Evolutionary conservation across 2,113 vertebrate species (phyloP).

Genomic region (Myotis davidii): DNA sequence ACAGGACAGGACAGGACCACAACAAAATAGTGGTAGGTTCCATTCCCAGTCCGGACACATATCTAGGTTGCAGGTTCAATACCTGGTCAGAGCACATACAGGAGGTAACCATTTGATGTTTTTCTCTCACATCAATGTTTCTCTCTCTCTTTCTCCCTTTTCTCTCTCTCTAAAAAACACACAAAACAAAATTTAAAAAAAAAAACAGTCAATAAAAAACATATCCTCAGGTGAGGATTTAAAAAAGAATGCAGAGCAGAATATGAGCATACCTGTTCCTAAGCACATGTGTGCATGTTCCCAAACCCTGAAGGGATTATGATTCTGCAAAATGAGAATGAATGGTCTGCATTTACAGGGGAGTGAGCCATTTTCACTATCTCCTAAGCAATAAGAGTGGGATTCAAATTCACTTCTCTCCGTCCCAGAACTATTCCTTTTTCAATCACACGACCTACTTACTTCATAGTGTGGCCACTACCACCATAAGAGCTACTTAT

Average conservation of each 20-base stretch:
- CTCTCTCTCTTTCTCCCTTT: too few species aligned
- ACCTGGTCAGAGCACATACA: too few species aligned
- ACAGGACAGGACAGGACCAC: too few species aligned
- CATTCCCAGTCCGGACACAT: too few species aligned
- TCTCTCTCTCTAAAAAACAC: too few species aligned
- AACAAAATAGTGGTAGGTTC: too few species aligned
- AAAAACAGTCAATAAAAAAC: too few species aligned
- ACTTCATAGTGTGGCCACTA: neutral
- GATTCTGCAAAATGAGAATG: neutral
- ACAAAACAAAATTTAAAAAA: too few species aligned
- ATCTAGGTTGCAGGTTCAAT: too few species aligned
- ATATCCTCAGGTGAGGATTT: too few species aligned
- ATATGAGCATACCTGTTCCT: neutral
- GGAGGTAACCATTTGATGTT: too few species aligned
- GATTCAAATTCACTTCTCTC: neutral
- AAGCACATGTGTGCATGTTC: rapidly evolving
- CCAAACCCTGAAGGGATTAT: neutral
- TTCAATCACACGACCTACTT: neutral
- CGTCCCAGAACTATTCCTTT: neutral
- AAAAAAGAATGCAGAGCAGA: neutral
- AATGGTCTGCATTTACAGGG: neutral
- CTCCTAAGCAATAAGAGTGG: neutral
- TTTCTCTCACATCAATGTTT: too few species aligned
- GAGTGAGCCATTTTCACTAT: neutral
- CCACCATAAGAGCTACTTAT: neutral